A percentile compares a stretch with the other conserved stretches of the same genome.
Conservation (phyloP, 2,113 vertebrate genomes). For the Heterotis niloticus region DNA sequence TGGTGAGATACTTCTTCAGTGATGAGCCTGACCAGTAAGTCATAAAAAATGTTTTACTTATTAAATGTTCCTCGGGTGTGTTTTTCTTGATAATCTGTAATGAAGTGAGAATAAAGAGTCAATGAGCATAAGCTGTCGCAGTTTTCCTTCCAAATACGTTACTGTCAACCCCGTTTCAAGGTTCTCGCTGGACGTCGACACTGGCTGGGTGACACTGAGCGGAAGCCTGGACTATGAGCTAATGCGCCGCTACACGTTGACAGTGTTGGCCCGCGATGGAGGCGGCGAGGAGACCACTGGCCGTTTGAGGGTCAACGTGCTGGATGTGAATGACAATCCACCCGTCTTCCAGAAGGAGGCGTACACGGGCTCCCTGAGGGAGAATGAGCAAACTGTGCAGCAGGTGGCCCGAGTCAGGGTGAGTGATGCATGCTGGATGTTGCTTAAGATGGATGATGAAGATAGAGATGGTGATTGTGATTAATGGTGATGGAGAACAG, state of each 20-base stretch:
- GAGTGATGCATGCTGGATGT: slow-evolving; percentile 34
- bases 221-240: slow-evolving; percentile 82
- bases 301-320: slow-evolving; percentile 80
- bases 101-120: not conserved
- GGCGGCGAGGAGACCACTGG: slow-evolving; percentile 89
- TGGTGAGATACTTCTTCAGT: slow-evolving; percentile 88
- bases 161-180: slow-evolving; percentile 49
- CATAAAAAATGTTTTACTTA: not conserved
- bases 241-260: slow-evolving; percentile 87
- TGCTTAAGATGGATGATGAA: not conserved
- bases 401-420: slow-evolving; percentile 86
- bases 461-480: not conserved
- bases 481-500: not conserved
- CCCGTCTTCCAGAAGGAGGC: slow-evolving; percentile 94
- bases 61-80: not conserved
- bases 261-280: slow-evolving; percentile 82
- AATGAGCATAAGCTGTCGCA: too few relatives aligned
- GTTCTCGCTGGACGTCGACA: slow-evolving; percentile 82
- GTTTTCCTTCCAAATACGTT: too few relatives aligned
- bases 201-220: slow-evolving; percentile 72
- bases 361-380: slow-evolving; percentile 82
- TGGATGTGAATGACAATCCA: slow-evolving; percentile 87
- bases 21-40: slow-evolving; percentile 91
- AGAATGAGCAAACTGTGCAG: slow-evolving; percentile 83
- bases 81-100: not conserved